Evolutionary conservation across 2,113 vertebrate species (phyloP).

Genomic region (Pelvicachromis taeniatus): DNA sequence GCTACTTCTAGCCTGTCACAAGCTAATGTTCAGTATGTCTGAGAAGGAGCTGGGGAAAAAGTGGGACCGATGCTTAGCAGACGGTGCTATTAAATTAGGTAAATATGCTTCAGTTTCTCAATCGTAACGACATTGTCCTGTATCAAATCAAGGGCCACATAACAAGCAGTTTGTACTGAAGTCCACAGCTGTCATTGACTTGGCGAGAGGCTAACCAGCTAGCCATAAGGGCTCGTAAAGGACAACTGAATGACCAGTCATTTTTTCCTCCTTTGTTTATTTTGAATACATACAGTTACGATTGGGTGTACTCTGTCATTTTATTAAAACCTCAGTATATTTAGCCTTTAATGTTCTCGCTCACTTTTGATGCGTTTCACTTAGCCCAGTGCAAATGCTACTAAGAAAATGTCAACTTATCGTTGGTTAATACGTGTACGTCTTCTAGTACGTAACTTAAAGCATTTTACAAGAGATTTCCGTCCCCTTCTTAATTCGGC

Average conservation of each 20-base stretch:
- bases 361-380: background rate
- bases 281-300: background rate
- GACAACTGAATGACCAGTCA: constrained; percentile 18
- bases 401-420: background rate
- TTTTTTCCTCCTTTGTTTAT: background rate
- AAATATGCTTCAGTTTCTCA: constrained; percentile 34
- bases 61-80: constrained; percentile 92
- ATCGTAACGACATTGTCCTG: background rate
- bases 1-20: constrained; percentile 20
- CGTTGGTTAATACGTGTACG: background rate
- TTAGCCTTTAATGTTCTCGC: background rate
- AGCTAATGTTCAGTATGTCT: constrained; percentile 76
- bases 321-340: background rate
- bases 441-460: background rate
- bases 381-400: background rate
- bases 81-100: constrained; percentile 88
- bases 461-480: background rate
- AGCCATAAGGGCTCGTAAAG: constrained; percentile 45
- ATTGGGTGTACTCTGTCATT: background rate
- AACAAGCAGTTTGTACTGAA: background rate
- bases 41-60: constrained; percentile 89
- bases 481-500: background rate
- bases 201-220: constrained; percentile 52
- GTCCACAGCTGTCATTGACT: constrained; percentile 50
- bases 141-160: background rate